A percentile compares a stretch with the other conserved stretches of the same genome.
Evolutionary conservation across 2,797 vertebrate genomes (phyloP).

Genomic region (Lacerta viridis): DNA sequence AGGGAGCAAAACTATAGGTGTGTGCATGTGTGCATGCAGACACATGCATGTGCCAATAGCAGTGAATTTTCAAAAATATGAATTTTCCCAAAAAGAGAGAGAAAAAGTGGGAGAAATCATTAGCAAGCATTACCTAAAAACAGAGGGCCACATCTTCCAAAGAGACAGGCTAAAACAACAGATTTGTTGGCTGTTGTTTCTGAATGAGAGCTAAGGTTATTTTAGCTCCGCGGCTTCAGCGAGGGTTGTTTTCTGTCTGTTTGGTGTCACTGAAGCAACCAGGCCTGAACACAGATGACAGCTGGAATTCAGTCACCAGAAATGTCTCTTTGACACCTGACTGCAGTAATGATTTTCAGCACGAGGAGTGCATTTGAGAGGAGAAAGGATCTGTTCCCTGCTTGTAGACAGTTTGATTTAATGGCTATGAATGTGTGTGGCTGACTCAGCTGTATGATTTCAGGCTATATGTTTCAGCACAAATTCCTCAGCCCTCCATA

Average conservation of each 20-base stretch:
- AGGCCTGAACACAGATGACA: background rate
- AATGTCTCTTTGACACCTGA: background rate
- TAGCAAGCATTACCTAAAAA: background rate
- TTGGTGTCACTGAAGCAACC: too few species aligned
- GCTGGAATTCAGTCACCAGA: background rate
- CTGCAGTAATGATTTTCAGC: background rate
- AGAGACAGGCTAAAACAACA: background rate
- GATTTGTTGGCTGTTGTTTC: background rate
- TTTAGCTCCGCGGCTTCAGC: background rate
- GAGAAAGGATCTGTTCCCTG: background rate
- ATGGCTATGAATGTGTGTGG: background rate
- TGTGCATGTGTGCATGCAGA: background rate
- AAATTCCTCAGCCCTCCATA: slow-evolving; percentile 16
- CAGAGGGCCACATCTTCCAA: background rate
- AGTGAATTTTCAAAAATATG: background rate
- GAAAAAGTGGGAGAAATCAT: background rate
- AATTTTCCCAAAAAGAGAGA: background rate
- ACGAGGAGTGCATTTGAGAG: background rate
- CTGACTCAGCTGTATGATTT: slow-evolving; percentile 31
- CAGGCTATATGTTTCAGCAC: background rate
- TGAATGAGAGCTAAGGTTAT: background rate
- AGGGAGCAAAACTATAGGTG: too few species aligned
- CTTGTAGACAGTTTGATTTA: background rate
- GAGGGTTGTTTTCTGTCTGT: accelerated
- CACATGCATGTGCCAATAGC: background rate